Evolutionary conservation across 2,888 invertebrate genomes (phyloP).

Genomic region (Drosophila dives): DNA sequence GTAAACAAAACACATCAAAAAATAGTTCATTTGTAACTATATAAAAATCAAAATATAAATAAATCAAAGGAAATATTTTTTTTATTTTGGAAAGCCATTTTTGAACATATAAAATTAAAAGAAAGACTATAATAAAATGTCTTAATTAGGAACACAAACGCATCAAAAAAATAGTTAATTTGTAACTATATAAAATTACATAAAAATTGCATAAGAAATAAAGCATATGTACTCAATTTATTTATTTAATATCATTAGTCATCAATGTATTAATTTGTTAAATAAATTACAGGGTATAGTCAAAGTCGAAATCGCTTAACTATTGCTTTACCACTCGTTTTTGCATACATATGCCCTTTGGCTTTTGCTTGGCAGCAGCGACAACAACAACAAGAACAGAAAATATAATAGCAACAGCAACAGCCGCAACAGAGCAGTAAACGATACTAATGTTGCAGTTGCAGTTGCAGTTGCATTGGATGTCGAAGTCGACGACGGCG

Average conservation of each 20-base stretch:
- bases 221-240: neutral
- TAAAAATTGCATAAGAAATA: no score
- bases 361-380: constrained; percentile 36
- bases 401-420: constrained; percentile 38
- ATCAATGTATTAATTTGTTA: neutral
- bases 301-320: neutral
- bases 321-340: neutral
- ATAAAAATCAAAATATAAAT: no score
- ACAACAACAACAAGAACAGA: constrained; percentile 13
- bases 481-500: constrained; percentile 4
- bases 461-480: constrained; percentile 53
- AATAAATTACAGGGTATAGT: constrained; percentile 6
- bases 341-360: constrained; percentile 53
- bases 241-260: neutral
- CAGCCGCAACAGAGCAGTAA: constrained; percentile 56
- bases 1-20: no score
- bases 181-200: neutral
- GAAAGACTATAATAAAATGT: no score
- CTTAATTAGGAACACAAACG: no score
- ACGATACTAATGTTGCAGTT: constrained; percentile 66
- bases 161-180: no score
- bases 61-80: neutral
- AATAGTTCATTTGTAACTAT: neutral
- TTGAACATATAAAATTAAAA: neutral
- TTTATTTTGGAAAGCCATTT: neutral